Evolutionary conservation across 30 jellyfish, hydroid and myxozoan species (phyloP).

Genomic region (Aurelia sp.): DNA sequence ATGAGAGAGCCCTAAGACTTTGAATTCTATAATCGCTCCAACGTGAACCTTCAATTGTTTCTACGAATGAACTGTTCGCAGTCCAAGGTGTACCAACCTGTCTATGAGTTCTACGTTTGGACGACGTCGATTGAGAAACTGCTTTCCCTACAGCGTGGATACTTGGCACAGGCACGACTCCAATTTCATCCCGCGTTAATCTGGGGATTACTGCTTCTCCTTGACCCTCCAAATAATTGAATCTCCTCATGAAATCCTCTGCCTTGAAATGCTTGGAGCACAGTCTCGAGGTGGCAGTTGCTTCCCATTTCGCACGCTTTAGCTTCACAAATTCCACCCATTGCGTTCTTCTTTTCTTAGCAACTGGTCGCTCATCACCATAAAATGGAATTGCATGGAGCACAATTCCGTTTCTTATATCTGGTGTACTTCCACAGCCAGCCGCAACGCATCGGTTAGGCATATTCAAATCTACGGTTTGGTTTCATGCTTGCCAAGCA

Average conservation of each 20-base stretch:
- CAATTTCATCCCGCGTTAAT: slow-evolving; percentile 16
- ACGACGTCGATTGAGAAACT: too few relatives aligned
- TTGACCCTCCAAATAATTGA: slow-evolving; percentile 13
- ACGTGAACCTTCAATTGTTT: too few relatives aligned
- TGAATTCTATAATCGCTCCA: too few relatives aligned
- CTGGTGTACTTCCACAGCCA: neutral
- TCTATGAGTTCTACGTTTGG: too few relatives aligned
- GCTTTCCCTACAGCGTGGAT: neutral
- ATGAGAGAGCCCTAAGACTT: too few relatives aligned
- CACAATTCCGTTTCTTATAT: slow-evolving; percentile 13
- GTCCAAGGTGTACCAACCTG: too few relatives aligned
- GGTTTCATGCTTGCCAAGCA: too few relatives aligned
- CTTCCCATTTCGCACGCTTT: slow-evolving; percentile 25
- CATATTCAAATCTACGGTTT: neutral
- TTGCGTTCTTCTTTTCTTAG: slow-evolving; percentile 28
- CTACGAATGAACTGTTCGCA: too few relatives aligned
- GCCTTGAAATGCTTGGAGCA: slow-evolving; percentile 26
- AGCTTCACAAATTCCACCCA: slow-evolving; percentile 29
- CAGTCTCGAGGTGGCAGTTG: slow-evolving; percentile 2
- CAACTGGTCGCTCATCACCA: slow-evolving; percentile 37
- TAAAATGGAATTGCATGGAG: slow-evolving; percentile 28
- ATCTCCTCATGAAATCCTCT: slow-evolving; percentile 29
- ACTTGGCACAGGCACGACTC: neutral
- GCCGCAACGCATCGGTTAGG: slow-evolving; percentile 35
- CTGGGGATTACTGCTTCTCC: slow-evolving; percentile 17